Conservation (phyloP, 1,140 invertebrate species). For the Chironomus striatipennis region DNA sequence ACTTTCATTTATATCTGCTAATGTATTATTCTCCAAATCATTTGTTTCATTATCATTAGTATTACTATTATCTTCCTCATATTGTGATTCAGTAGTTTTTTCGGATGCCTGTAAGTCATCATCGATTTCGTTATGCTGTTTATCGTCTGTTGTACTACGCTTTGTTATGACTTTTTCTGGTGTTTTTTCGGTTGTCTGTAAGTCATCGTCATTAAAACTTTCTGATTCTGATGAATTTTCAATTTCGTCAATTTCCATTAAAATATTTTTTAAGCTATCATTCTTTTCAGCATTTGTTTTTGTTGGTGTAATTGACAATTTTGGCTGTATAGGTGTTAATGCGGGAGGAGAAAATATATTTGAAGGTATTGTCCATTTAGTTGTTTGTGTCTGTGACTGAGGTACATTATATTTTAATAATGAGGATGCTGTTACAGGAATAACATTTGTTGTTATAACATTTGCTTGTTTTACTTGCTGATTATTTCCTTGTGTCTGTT, state of each 20-base stretch:
- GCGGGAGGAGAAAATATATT: background rate
- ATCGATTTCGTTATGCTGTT: background rate
- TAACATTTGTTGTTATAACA: too few species aligned
- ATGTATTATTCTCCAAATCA: too few species aligned
- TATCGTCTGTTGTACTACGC: background rate
- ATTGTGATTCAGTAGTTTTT: background rate
- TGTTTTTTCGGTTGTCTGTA: background rate
- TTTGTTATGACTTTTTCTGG: background rate
- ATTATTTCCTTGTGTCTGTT: background rate
- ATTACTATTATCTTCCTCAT: background rate
- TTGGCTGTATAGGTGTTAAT: background rate
- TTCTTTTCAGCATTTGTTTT: background rate
- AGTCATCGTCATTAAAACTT: background rate
- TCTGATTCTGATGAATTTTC: background rate
- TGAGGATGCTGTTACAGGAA: background rate
- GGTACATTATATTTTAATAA: background rate
- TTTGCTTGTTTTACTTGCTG: background rate
- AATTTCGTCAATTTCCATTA: background rate
- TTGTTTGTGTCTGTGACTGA: background rate
- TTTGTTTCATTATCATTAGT: background rate
- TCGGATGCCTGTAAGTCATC: background rate
- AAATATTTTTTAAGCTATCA: background rate
- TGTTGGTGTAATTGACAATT: background rate
- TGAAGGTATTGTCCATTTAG: background rate
- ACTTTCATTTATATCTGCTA: too few species aligned